Conservation (phyloP, 2,113 vertebrate genomes). For the Poecile atricapillus region DNA sequence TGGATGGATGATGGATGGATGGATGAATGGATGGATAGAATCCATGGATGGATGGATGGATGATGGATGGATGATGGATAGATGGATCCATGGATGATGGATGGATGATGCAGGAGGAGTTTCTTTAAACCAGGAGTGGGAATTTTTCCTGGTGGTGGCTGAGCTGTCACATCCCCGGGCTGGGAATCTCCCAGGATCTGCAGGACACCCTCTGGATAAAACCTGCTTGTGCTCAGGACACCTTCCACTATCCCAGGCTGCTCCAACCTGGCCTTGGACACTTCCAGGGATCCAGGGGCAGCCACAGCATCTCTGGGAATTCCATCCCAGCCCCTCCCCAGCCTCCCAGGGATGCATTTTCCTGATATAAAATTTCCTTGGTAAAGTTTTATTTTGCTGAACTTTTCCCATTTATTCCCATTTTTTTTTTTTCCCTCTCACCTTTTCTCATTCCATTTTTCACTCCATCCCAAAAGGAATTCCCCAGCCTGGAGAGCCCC, state of each 20-base stretch:
- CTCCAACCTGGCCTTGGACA: background rate
- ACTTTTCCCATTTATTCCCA: background rate
- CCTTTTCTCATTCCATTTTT: background rate
- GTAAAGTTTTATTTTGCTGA: background rate
- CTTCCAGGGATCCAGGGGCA: background rate
- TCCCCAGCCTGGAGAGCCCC: background rate
- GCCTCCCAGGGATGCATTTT: no score
- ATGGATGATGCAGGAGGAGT: background rate
- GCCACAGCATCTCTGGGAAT: background rate
- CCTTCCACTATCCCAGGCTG: rapidly evolving
- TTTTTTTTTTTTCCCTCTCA: no score
- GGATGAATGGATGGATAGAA: background rate
- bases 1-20: background rate
- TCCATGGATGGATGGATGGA: background rate
- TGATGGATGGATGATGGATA: no score
- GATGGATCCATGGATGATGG: background rate
- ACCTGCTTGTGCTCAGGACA: background rate
- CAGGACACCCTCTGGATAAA: background rate
- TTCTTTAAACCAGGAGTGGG: background rate
- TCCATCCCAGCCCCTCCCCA: background rate
- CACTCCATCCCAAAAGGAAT: background rate
- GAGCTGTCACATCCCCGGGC: background rate
- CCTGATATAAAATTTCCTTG: background rate
- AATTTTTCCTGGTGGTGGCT: background rate
- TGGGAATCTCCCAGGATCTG: background rate